Percentiles rank a stretch among this genome's conserved stretches.
Evolutionary conservation across 2,888 invertebrate species (phyloP).

Genomic region (Sphinx pinastri): DNA sequence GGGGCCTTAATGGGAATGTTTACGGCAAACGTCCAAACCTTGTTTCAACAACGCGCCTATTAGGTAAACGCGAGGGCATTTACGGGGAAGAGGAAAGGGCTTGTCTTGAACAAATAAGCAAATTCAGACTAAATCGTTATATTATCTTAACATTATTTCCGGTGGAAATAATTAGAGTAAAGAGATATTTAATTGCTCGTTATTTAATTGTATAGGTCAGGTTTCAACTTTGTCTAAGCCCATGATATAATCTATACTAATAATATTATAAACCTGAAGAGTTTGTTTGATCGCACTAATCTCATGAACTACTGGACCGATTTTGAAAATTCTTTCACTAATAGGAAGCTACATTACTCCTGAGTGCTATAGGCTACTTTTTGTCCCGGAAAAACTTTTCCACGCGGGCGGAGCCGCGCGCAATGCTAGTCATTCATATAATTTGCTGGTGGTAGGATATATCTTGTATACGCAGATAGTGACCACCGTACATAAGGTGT

Average conservation of each 20-base stretch:
- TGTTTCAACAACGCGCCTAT: slow-evolving; percentile 29
- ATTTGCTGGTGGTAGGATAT: too few relatives aligned
- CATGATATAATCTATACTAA: background rate
- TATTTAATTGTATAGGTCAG: background rate
- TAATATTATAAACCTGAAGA: too few relatives aligned
- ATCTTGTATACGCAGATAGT: background rate
- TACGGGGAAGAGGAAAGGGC: slow-evolving; percentile 50
- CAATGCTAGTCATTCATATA: too few relatives aligned
- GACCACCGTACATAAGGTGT: background rate
- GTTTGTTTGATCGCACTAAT: too few relatives aligned
- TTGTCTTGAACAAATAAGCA: slow-evolving; percentile 49
- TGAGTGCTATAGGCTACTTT: too few relatives aligned
- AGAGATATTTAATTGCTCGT: background rate
- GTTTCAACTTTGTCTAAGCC: background rate
- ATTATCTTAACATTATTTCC: slow-evolving; percentile 67
- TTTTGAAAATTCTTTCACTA: too few relatives aligned
- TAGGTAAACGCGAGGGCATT: slow-evolving; percentile 48
- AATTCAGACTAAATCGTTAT: slow-evolving; percentile 61
- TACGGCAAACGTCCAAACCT: slow-evolving; percentile 47
- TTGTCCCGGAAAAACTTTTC: too few relatives aligned
- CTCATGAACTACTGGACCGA: too few relatives aligned
- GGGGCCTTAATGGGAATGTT: slow-evolving; percentile 55
- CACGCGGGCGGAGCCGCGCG: too few relatives aligned
- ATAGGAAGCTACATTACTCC: too few relatives aligned
- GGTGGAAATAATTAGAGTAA: slow-evolving; percentile 60